Base-by-base conservation (phyloP, 2,888 invertebrate genomes). In the Stenurella melanura region DNA sequence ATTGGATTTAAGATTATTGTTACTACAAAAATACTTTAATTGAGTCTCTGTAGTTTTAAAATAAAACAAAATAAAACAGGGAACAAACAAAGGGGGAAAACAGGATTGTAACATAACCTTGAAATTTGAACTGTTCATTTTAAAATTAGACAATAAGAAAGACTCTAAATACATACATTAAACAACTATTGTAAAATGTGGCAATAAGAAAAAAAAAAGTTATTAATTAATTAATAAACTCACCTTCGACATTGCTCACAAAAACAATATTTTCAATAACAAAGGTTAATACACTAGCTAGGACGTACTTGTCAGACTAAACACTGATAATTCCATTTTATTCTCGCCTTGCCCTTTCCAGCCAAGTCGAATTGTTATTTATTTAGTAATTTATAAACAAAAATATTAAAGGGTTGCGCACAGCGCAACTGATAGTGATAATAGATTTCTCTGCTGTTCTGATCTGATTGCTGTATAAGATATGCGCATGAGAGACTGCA, bases 401-500 rank as follows among this genome's bases (percentile, higher is more conserved):
- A 42, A 70, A 60, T 19, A 60, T 21, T 69, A 73, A 75, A 73
- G 79, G 78, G 77, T 74, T 79, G 79, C 79, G 79, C 79, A 76
- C 79, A 68, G 50, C 63, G 75, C 74, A 72, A 75, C 74, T 78
- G 75, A 74, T 68, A 74, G 71, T 78, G 75, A 74, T 68, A 74
- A 74, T 79, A 72, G 77, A 77, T 76, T 77, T 79, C 58, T 73
- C 75, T 58, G 17, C 60, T 67, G 19, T 67, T 68, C 42, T 60
- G 70, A 57, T 34, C 30, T 54, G 30, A 60, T 56, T 70, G 42
- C 70, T 38, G 50, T 50, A 61, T 42, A 15, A 38, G 21, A 19
- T 18, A 34, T 50, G 19, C 30, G 69, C 54, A 69, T 42, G 19
- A 70, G 58, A n/a, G 12, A 60, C 56, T 18, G 54, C 42, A 56